phyloP scores from a whole-genome alignment of 1,140 invertebrate species.

The Amyelois transitella region DNA sequence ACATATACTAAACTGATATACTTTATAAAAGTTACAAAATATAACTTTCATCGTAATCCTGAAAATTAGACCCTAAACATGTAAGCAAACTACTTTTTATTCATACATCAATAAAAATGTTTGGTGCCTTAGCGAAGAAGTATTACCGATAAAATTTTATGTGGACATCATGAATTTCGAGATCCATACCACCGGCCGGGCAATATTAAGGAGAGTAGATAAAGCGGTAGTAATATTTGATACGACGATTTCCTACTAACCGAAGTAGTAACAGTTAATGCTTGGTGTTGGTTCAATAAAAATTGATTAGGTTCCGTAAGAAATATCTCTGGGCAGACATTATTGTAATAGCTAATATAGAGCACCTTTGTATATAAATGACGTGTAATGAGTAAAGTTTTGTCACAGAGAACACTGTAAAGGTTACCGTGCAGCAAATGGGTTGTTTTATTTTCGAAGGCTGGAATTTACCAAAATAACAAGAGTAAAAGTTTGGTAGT shows the following conservation, averaged over 20 bases:
- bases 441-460: no score
- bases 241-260: background rate
- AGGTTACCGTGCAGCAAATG: background rate
- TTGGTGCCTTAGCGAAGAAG: slow-evolving; percentile 14
- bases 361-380: background rate
- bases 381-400: background rate
- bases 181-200: background rate
- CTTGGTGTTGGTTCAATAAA: background rate
- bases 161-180: background rate
- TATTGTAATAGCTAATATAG: background rate
- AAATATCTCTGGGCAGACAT: background rate
- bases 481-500: no score
- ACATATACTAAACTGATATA: no score
- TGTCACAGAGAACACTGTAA: background rate
- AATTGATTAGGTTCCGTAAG: background rate
- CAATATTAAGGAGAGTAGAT: background rate
- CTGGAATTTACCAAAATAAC: no score
- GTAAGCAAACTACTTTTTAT: background rate
- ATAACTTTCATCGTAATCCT: no score
- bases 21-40: no score
- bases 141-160: slow-evolving; percentile 5
- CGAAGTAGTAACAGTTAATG: background rate
- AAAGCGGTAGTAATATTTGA: background rate
- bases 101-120: slow-evolving; percentile 29
- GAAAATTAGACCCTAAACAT: no score